phyloP scores from a whole-genome alignment of 2,888 invertebrate genomes.

The Phalera bucephala region DNA sequence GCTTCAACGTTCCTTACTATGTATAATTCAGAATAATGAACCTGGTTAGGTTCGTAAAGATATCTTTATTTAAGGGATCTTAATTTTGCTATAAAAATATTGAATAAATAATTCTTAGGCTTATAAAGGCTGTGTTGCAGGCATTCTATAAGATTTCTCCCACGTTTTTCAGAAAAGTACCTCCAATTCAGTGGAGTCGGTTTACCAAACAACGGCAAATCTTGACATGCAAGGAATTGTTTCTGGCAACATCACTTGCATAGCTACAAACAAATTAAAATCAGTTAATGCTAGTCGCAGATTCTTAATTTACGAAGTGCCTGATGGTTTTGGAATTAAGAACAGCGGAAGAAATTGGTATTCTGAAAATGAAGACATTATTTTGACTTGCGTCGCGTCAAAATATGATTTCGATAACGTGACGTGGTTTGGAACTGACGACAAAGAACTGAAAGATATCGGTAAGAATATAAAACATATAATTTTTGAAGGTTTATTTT shows the following conservation, averaged over 20 bases:
- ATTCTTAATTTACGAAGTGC: slow-evolving; percentile 57
- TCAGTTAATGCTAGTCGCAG: slow-evolving; percentile 14
- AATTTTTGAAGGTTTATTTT: too few relatives aligned
- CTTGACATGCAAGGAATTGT: slow-evolving; percentile 36
- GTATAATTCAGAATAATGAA: too few relatives aligned
- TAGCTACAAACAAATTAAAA: slow-evolving; percentile 36
- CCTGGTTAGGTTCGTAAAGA: too few relatives aligned
- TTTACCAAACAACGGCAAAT: slow-evolving; percentile 42
- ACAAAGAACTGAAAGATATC: slow-evolving; percentile 18
- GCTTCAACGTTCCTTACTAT: too few relatives aligned
- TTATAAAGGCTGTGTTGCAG: too few relatives aligned
- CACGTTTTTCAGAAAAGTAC: too few relatives aligned
- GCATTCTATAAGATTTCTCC: too few relatives aligned
- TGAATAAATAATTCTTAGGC: too few relatives aligned
- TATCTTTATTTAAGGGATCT: too few relatives aligned
- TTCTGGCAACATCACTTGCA: slow-evolving; percentile 55
- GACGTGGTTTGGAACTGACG: slow-evolving; percentile 49
- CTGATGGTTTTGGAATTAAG: slow-evolving; percentile 58
- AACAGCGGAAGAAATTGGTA: slow-evolving; percentile 46
- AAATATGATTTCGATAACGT: slow-evolving; percentile 52
- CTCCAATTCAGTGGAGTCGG: too few relatives aligned
- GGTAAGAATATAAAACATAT: too few relatives aligned
- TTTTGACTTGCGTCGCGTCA: slow-evolving; percentile 59
- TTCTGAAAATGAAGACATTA: slow-evolving; percentile 45
- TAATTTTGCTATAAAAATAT: too few relatives aligned